Conservation (phyloP, 2,888 invertebrate genomes). For the Cosmopolites sordidus region DNA sequence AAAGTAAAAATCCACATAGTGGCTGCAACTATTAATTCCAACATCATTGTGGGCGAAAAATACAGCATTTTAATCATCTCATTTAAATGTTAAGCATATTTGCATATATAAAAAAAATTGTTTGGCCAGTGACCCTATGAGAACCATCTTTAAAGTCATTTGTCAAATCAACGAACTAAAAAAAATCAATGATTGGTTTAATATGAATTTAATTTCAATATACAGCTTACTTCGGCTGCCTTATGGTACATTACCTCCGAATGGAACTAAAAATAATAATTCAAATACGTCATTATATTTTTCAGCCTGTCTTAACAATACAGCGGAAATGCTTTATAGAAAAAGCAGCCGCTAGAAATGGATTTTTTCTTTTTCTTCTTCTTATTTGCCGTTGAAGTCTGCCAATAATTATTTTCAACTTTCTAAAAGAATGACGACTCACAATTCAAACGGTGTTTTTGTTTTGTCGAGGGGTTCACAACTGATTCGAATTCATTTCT, state of each 20-base stretch:
- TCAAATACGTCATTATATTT: slow-evolving; percentile 17
- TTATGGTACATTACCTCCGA: slow-evolving; percentile 24
- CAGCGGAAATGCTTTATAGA: slow-evolving; percentile 1
- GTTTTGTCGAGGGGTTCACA: no score
- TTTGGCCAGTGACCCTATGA: no score
- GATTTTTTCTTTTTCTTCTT: neutral
- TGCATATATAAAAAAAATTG: no score
- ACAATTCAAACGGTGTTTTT: no score
- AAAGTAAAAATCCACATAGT: neutral
- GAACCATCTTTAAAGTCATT: neutral
- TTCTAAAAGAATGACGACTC: neutral
- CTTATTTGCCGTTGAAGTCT: neutral
- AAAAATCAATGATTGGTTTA: neutral
- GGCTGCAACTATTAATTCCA: no score
- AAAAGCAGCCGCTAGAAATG: neutral
- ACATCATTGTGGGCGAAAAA: no score
- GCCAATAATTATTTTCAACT: slow-evolving; percentile 1
- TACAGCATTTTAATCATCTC: no score
- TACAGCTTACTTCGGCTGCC: neutral
- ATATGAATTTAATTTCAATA: neutral
- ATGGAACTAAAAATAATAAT: slow-evolving; percentile 18
- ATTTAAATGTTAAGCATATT: no score
- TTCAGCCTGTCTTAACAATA: slow-evolving; percentile 20
- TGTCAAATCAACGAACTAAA: neutral
- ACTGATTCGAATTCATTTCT: no score